These are phyloP conservation scores for Phyllotis vaccarum DNA, from an alignment of 2,797 vertebrate genomes.

Conservation along the genomic window DNA sequence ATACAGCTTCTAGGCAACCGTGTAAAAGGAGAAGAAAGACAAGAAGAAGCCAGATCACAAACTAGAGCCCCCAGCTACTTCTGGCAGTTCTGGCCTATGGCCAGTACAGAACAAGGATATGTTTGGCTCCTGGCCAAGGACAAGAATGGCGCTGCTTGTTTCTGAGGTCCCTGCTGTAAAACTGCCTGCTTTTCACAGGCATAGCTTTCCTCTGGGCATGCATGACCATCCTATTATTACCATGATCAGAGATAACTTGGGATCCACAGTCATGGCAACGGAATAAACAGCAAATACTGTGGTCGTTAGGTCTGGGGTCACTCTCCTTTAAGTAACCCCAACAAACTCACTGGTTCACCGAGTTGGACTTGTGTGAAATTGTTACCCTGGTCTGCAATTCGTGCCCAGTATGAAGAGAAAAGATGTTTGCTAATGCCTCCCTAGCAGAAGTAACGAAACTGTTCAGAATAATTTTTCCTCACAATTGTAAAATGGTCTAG, in stretches of 20 bases:
- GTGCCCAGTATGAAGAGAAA: not conserved
- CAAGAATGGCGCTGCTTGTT: not conserved
- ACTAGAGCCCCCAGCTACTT: not conserved
- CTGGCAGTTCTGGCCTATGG: not conserved
- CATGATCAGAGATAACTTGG: not conserved
- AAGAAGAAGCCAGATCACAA: not conserved
- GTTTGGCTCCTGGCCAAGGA: not conserved
- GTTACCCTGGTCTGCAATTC: not conserved
- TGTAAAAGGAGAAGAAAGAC: not conserved
- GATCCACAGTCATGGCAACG: not conserved
- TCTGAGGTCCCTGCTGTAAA: not conserved
- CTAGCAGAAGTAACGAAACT: not conserved
- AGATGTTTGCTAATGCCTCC: not conserved
- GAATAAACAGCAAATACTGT: not conserved
- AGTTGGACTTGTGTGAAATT: not conserved
- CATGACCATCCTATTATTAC: not conserved
- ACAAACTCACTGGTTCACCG: not conserved
- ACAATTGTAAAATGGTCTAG: constrained; percentile 35
- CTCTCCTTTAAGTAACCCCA: not conserved
- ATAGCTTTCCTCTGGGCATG: not conserved
- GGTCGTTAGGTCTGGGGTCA: not conserved
- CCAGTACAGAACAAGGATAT: not conserved
- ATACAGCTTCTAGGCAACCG: not conserved
- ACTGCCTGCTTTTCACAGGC: not conserved
- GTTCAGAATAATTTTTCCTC: constrained; percentile 52